These are phyloP conservation scores for Passer montanus DNA, from an alignment of 2,113 vertebrate species.

Conservation along the genomic window DNA sequence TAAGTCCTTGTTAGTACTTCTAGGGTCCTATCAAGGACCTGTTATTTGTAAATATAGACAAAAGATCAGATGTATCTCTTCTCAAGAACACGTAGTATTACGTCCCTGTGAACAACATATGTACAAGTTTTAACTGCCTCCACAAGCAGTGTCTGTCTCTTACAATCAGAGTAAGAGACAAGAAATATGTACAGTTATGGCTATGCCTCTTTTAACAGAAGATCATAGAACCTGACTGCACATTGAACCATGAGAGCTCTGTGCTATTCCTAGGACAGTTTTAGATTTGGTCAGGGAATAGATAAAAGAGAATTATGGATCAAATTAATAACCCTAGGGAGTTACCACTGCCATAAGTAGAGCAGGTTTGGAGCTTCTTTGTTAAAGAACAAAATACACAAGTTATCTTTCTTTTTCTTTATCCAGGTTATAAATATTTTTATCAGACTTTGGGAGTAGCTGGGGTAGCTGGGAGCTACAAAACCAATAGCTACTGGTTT, in stretches of 20 bases:
- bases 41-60: not conserved
- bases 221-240: not conserved
- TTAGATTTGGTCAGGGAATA: not conserved
- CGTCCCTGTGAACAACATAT: not conserved
- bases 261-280: not conserved
- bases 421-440: not conserved
- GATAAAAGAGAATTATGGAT: not conserved
- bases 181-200: not conserved
- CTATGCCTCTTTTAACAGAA: not conserved
- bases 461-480: not conserved
- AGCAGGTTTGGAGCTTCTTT: not conserved
- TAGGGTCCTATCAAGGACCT: rapidly evolving
- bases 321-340: not conserved
- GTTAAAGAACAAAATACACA: not conserved
- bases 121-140: not conserved
- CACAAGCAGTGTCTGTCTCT: too few relatives aligned
- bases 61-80: not conserved
- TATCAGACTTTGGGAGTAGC: not conserved
- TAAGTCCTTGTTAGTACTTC: not conserved
- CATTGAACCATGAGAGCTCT: not conserved
- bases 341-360: not conserved
- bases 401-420: not conserved
- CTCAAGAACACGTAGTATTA: not conserved
- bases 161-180: not conserved
- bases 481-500: not conserved